phyloP scores from a whole-genome alignment of 2,113 vertebrate genomes.

The Craseonycteris thonglongyai region DNA sequence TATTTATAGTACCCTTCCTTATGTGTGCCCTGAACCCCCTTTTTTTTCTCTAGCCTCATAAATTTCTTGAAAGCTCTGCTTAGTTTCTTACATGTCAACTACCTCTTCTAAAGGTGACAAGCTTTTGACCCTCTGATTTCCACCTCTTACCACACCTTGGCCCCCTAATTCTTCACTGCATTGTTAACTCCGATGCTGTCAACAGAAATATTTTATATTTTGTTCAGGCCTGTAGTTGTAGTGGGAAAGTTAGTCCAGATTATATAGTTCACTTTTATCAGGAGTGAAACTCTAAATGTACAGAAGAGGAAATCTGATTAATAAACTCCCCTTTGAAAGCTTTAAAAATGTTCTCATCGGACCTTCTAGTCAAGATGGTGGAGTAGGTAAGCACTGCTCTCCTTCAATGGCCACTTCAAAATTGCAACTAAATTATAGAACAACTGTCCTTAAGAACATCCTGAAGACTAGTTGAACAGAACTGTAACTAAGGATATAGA shows the following conservation, averaged over 20 bases:
- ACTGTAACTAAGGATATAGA: background rate
- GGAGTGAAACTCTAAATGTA: background rate
- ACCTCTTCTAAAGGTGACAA: background rate
- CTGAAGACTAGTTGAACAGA: background rate
- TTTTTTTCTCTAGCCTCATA: background rate
- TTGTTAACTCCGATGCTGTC: background rate
- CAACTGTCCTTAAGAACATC: background rate
- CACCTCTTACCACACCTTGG: background rate
- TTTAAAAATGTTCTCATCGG: background rate
- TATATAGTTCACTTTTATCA: background rate
- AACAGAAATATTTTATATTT: background rate
- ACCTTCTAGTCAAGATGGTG: background rate
- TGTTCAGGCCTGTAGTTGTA: background rate
- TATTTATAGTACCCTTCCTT: background rate
- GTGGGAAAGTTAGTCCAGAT: background rate
- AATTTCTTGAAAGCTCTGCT: background rate
- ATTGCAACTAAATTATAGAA: background rate
- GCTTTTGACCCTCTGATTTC: background rate
- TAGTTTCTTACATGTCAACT: background rate
- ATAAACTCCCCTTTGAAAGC: background rate
- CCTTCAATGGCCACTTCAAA: background rate
- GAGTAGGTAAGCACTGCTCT: background rate
- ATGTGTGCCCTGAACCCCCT: background rate
- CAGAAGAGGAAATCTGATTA: background rate
- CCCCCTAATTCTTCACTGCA: background rate